A percentile compares a stretch with the other conserved stretches of the same genome.
phyloP scores from a whole-genome alignment of 2,797 vertebrate species.

The Psittacula echo region DNA sequence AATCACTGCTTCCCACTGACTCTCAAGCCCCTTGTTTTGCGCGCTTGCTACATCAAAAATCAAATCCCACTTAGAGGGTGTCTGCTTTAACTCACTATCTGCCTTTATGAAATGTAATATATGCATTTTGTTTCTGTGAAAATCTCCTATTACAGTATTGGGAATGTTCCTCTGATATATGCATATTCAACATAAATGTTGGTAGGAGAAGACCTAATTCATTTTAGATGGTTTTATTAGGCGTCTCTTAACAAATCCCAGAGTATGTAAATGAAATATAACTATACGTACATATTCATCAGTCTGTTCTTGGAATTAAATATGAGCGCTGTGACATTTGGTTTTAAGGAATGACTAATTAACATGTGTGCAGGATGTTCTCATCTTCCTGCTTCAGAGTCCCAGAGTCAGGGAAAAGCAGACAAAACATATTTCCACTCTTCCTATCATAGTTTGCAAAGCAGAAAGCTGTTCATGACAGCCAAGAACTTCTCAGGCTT shows the following conservation, averaged over 20 bases:
- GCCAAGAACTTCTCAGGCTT: slow-evolving; percentile 54
- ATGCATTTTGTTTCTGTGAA: slow-evolving; percentile 22
- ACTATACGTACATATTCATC: slow-evolving; percentile 71
- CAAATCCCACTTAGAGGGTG: background rate
- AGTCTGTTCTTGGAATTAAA: slow-evolving; percentile 74
- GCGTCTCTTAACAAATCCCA: slow-evolving; percentile 59
- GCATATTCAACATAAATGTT: slow-evolving; percentile 56
- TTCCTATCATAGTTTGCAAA: slow-evolving; percentile 61
- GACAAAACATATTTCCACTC: slow-evolving; percentile 65
- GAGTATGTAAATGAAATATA: slow-evolving; percentile 73
- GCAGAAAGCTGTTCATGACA: slow-evolving; percentile 15
- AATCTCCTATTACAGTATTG: slow-evolving; percentile 6
- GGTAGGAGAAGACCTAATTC: slow-evolving; percentile 63
- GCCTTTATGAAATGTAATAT: slow-evolving; percentile 24
- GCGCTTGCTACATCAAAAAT: background rate
- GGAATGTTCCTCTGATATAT: slow-evolving; percentile 45
- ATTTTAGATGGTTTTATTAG: slow-evolving; percentile 66
- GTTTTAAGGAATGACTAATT: slow-evolving; percentile 76
- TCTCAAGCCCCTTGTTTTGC: background rate
- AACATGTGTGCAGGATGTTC: slow-evolving; percentile 72
- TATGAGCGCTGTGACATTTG: slow-evolving; percentile 75
- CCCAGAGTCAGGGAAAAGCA: slow-evolving; percentile 50
- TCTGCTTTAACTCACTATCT: slow-evolving; percentile 23
- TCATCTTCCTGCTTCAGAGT: slow-evolving; percentile 65
- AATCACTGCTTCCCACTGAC: background rate